Evolutionary conservation across 2,797 vertebrate genomes (phyloP), one percentile per base, ranked within the genome.

Genomic region (Gymnothorax reevesii): DNA sequence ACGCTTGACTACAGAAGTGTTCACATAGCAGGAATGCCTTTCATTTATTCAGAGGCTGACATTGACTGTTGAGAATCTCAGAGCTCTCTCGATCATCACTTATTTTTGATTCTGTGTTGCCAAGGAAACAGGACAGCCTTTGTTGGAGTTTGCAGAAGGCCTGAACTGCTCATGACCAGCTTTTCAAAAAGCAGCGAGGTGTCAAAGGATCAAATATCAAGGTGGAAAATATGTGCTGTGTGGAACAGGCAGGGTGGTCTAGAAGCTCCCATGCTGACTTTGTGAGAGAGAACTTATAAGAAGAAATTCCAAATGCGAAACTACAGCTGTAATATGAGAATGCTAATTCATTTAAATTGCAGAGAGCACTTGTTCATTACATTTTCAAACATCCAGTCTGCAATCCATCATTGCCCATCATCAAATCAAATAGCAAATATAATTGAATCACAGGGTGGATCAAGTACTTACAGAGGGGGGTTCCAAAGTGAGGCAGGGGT

Each of bases 51-150:
- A 86, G 87, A 88, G 25, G 12, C 27, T 92, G 91, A 93, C 90
- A 91, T 93, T 87, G 83, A 75, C 33, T 89, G 84, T 84, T 84
- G 86, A 86, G 84, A 88, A 64, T 90, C 90, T 84, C 86, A 87
- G 69, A 60, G 83, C 89, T 89, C 88, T 89, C 88, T 90, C 89
- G 91, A 86, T 93, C 89, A 92, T 89, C 62, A 87, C 60, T 83
- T 86, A 88, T 87, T 89, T 88, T 87, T 88, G 71, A 84, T 85
- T 85, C 84, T 69, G 86, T 54, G 90, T 92, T 92, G 85, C 91
- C 90, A 90, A 87, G 93, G 90, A 86, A 93, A 94, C 92, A 89
- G 86, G 15, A 71, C 88, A 87, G 87, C 77, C 83, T 84, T 87
- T 57, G 60, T 88, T 20, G 59, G 84, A 84, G 49, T 80, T 91